Base-by-base conservation (phyloP, 1,140 invertebrate species). In the Pachypsylla venusta region DNA sequence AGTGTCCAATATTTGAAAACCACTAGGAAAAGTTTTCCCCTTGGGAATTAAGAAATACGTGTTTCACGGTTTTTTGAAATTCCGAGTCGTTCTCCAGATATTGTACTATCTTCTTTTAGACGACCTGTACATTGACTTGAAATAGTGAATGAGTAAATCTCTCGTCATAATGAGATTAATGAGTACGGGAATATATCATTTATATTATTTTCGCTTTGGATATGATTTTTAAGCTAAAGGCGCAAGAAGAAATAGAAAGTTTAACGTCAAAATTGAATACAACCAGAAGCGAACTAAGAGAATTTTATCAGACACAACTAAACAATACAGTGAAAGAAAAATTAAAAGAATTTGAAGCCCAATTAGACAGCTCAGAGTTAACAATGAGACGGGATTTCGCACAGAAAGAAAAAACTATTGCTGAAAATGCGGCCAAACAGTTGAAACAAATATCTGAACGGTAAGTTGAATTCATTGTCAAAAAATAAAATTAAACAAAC, bases 221-320 rank as follows among this genome's bases (percentile, higher is more conserved):
- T 28, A 25, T 62, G 58, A 39, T 58, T 30, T 62, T 64, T 22
- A 58, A 77, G 80, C 78, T 77, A 70, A 61, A 64, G 24, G 67
- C 76, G 2, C 75, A 77, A 65, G 74, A 76, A 24, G 79, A 84
- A 67, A 66, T 75, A 1, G 76, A 77, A 60, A 68, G 67, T 25
- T 67, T 75, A 19, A 74, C 72, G 56, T 76, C 75, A 61, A 72
- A 81, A 54, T 66, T 84, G 12, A 83, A 87, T 53, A 70, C 77
- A 5, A 79, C 80, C 57, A 81, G 81, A 63, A 70, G 73, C 7
- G 82, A 86, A 60, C 69, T 87, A 10, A 80, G 83, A 65, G 75
- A 77, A 20, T 79, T 84, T 64, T 89, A 88, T 66, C 86, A 89
- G 67, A 81, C 81, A 59, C 85, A 89, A 71, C 72, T 89, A 25